Conservation (phyloP, 2,888 invertebrate species). For the Agapetus fuscipes region DNA sequence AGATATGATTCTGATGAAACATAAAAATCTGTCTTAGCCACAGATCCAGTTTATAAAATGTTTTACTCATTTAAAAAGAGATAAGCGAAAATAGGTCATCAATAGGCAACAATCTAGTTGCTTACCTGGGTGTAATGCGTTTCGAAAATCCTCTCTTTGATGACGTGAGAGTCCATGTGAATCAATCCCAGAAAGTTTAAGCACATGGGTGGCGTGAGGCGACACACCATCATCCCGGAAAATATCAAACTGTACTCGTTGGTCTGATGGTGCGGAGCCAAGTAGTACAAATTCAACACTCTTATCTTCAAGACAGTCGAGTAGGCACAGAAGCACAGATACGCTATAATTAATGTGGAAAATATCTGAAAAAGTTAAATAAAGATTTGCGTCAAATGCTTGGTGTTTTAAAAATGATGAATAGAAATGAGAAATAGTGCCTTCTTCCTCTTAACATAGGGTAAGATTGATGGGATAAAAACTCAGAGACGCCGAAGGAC, state of each 20-base stretch:
- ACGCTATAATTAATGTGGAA: constrained; percentile 85
- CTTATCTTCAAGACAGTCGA: constrained; percentile 95
- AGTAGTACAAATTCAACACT: constrained; percentile 91
- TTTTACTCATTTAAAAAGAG: too few species aligned
- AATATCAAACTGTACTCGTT: constrained; percentile 98
- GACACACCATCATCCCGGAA: constrained; percentile 95
- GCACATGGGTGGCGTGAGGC: constrained; percentile 96
- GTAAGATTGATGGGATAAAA: too few species aligned
- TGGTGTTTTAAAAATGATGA: background rate
- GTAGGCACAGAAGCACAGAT: constrained; percentile 95
- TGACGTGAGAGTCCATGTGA: constrained; percentile 96
- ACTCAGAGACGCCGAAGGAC: too few species aligned
- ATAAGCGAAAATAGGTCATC: too few species aligned
- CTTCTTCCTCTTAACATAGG: too few species aligned
- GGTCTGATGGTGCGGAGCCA: constrained; percentile 96
- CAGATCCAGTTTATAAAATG: too few species aligned
- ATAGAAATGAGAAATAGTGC: background rate
- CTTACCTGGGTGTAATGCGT: constrained; percentile 90
- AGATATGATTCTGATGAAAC: too few species aligned
- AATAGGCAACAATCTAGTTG: too few species aligned
- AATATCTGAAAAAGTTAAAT: constrained; percentile 58
- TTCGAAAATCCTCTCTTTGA: constrained; percentile 67
- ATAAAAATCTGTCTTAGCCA: too few species aligned
- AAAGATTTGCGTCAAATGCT: constrained; percentile 5
- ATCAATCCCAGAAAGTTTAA: constrained; percentile 95